Evolutionary conservation across 2,888 invertebrate genomes (phyloP), one percentile per base, ranked within the genome.

Genomic region (Epinotia brunnichana): DNA sequence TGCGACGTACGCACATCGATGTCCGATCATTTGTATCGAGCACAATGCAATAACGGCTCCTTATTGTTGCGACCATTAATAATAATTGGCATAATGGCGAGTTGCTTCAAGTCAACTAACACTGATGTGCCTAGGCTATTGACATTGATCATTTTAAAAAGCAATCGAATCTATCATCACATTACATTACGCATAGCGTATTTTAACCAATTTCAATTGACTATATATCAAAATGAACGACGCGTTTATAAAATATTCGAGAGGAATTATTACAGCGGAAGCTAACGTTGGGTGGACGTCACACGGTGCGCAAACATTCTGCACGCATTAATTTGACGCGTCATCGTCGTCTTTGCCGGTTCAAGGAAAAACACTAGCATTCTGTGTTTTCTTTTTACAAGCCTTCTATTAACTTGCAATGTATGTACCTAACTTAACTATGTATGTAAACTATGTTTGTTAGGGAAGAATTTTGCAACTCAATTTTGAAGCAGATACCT

Each of bases 251-350:
- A 64, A 29, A 53, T 41, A 54, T 19, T 11, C 11, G 13, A 70
- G 21, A 54, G 61, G 60, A 62, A 62, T 41, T 51, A 62, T 5
- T 15, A 62, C 48, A 71, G 56, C 66, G 61, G 69, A 67, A 74
- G 61, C 48, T 56, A 35, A 64, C 70, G 73, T 64, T 44, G 13
- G 57, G 41, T 61, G 24, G 70, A 77, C 82, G 81, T 84, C 83
- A 83, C 71, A 57, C 74, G 60, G 75, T 74, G 74, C 77, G 77
- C 77, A 80, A 82, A 82, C 79, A 81, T 75, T 75, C 69, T 61
- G 75, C 76, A 76, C 77, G 75, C 78, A 77, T 75, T n/a, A n/a
- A n/a, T n/a, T 77, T 74, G 51, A 29, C 51, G 64, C 70, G 51
- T 56, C 69, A 75, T 74, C 75, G 72, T 72, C 78, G 77, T 77